Percentiles rank a stretch among this genome's conserved stretches.
Evolutionary conservation across 2,797 vertebrate species (phyloP).

Genomic region (Microctenopoma stevenorrisi): DNA sequence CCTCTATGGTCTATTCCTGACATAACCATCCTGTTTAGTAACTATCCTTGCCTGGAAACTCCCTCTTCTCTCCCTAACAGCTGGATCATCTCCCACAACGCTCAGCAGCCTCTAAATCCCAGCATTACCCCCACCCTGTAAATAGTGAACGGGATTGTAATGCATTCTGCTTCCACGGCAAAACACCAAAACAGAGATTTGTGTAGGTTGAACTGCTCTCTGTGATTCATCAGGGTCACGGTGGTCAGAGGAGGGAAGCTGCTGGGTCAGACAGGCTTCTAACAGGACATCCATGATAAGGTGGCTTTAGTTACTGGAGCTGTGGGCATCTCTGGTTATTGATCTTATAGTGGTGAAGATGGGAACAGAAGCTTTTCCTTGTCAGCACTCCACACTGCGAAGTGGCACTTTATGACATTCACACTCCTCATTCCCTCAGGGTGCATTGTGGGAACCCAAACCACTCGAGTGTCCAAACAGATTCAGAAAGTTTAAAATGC

Average conservation of each 20-base stretch:
- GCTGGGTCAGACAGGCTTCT: constrained; percentile 45
- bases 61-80: constrained; percentile 69
- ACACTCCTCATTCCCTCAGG: constrained; percentile 58
- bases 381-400: constrained; percentile 70
- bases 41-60: constrained; percentile 71
- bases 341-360: constrained; percentile 65
- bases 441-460: constrained; percentile 38
- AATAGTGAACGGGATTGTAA: constrained; percentile 70
- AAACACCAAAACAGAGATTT: constrained; percentile 52
- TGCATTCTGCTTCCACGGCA: constrained; percentile 46
- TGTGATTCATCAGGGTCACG: constrained; percentile 39
- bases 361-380: constrained; percentile 79
- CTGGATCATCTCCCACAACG: constrained; percentile 73
- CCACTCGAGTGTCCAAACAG: constrained; percentile 5
- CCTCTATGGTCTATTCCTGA: constrained; percentile 67
- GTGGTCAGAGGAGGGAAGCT: constrained; percentile 9
- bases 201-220: constrained; percentile 28
- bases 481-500: constrained; percentile 28
- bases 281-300: constrained; percentile 50
- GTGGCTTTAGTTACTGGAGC: constrained; percentile 53
- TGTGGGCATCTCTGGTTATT: constrained; percentile 70
- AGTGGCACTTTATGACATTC: constrained; percentile 73
- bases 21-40: constrained; percentile 78
- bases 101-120: constrained; percentile 73
- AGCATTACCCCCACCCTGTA: constrained; percentile 71